Base-by-base conservation (phyloP, 2,797 vertebrate genomes). In the Spinibarbus caldwelli region DNA sequence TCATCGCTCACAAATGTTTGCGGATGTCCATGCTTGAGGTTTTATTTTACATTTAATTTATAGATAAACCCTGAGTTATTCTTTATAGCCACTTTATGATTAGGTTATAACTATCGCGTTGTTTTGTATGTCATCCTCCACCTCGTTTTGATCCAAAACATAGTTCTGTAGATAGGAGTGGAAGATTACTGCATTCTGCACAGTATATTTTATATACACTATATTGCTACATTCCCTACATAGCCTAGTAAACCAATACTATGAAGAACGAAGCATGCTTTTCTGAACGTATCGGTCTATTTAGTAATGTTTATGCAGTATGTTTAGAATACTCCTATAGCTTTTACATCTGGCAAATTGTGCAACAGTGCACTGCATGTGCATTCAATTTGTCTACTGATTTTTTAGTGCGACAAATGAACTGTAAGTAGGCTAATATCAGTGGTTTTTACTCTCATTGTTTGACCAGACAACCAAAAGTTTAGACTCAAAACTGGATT, bases 361-460 rank as follows among this genome's bases (percentile, higher is more conserved):
- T 70, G 21, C 4, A 6, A 36, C 12, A 21, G 4, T 34, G 71
- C 71, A 49, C 19, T 36, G 34, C 34, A 59, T 41, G 52, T 54
- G 36, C 52, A 11, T n/a, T 26, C 34, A 70, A 41, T 67, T 12
- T 12, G 36, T 14, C 6, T 14, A 29, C 62, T 17, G 54, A 43
- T 78, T 78, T 78, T 49, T 36, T 29, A 29, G n/a, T 38, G 54
- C 29, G n/a, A 29, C 8, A 11, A 78, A 29, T 78, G n/a, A 78
- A 78, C 76, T 43, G 9, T 78, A 78, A 19, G 9, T 62, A 62
- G 57, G 57, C n/a, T 41, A 41, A 29, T 29, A n/a, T 17, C 17
- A 21, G 15, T 45, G 47, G 0, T 52, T 34, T 75, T 23, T 77
- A 17, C 36, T 62, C 14, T 19, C 7, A 17, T 10, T 77, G 31